Percentiles rank a stretch among this genome's conserved stretches.
Conservation (phyloP, 2,888 invertebrate genomes). For the Drosophila diplacantha region DNA sequence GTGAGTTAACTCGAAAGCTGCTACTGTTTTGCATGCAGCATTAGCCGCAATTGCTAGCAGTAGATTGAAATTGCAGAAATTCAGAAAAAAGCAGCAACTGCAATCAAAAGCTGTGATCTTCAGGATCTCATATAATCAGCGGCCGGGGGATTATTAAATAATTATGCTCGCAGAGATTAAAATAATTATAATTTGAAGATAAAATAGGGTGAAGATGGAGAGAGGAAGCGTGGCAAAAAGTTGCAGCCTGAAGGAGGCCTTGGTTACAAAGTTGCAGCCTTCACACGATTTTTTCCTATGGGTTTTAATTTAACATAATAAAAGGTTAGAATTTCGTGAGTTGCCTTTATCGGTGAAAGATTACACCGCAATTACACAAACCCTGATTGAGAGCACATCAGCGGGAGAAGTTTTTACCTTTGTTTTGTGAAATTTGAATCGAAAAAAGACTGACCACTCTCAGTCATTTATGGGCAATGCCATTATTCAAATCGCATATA, state of each 20-base stretch:
- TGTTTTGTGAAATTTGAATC: not conserved
- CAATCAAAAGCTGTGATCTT: conserved; percentile 24
- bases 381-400: conserved; percentile 2
- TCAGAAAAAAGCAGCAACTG: conserved; percentile 13
- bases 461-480: conserved; percentile 27
- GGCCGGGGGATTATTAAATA: conserved; percentile 25
- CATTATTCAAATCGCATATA: conserved; percentile 61
- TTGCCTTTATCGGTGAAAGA: not conserved
- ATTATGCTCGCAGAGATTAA: conserved; percentile 29
- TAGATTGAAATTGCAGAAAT: conserved; percentile 33
- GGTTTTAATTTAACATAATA: conserved; percentile 1
- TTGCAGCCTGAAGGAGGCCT: not conserved
- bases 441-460: conserved; percentile 7
- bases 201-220: not conserved
- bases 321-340: conserved; percentile 2
- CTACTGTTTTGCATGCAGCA: conserved; percentile 46
- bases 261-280: conserved; percentile 8
- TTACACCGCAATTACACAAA: conserved; percentile 14
- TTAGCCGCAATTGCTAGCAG: conserved; percentile 27
- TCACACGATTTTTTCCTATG: not conserved
- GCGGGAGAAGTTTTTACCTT: not conserved
- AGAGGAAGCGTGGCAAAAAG: not conserved
- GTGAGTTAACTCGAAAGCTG: conserved; percentile 41
- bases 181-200: conserved; percentile 18
- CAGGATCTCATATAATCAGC: conserved; percentile 25